Evolutionary conservation across 1,140 invertebrate genomes (phyloP), one percentile per base, ranked within the genome.

Genomic region (Lucilia sericata): DNA sequence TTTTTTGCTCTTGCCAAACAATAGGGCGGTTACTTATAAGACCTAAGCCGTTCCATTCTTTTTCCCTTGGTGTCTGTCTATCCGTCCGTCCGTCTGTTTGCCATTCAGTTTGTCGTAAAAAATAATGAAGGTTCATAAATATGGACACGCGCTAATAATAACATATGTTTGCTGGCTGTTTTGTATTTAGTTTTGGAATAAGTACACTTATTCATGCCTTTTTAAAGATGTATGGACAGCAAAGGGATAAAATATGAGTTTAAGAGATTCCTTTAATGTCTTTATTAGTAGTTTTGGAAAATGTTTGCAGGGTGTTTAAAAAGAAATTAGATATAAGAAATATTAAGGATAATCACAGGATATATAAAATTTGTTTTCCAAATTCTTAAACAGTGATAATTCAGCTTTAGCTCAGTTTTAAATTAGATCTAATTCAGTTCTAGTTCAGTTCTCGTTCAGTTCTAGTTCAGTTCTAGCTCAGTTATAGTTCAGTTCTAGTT

Each of bases 81-180:
- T 12, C 9, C 10, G 13, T 34, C 21, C 10, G 74, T 30, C 65
- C 25, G 25, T 74, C 25, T 13, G 14, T 74, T 74, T 42, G 10
- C 10, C 7, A 10, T 7, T 8, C 42, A 8, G 42, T 7, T 10
- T 7, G 42, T 42, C 42, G 42, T 42, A 3, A 42, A 42, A 42
- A 42, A 42, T 42, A 75, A 75, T 7, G 30, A 75, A 75, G 74
- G 74, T 75, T 34, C 74, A 75, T 34, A 34, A 55, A 55, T 55
- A 34, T 30, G 74, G 74, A 75, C 74, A 75, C 74, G 74, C 21
- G 74, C 74, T 75, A 75, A 75, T 75, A 34, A 25, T 12, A 75
- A 75, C 74, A 75, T 75, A 34, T 75, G 74, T 10, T 75, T 12
- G 51, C 13, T 42, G 42, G 42, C 42, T 42, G 42, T 42, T 42